Evolutionary conservation across 2,888 invertebrate species (phyloP).

Genomic region (Morinoia aosen): DNA sequence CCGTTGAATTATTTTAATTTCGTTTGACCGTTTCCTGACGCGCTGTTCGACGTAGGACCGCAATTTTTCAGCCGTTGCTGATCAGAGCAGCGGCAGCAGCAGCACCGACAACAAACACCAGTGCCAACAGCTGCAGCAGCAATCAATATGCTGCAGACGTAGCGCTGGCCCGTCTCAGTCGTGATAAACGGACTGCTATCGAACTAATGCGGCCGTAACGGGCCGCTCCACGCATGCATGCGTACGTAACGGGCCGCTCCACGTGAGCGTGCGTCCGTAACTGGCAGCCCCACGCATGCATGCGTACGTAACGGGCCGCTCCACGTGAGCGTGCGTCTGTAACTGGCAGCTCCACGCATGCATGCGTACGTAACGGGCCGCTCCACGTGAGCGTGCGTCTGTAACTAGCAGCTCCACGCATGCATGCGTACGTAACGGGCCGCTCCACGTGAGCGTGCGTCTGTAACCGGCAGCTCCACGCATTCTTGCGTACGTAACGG

Average conservation of each 20-base stretch:
- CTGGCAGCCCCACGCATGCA: neutral
- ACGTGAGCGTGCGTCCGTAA: neutral
- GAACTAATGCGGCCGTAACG: conserved; percentile 19
- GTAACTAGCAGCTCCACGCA: no score
- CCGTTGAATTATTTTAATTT: no score
- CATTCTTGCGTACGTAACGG: neutral
- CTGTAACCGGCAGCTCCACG: neutral
- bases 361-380: neutral
- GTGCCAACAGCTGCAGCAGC: conserved; percentile 29
- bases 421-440: neutral
- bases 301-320: neutral
- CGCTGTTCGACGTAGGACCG: no score
- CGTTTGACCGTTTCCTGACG: no score
- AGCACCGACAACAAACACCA: neutral
- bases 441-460: neutral
- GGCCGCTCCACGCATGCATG: neutral
- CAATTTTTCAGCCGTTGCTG: neutral
- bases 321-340: neutral
- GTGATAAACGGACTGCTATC: conserved; percentile 1
- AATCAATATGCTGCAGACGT: conserved; percentile 37
- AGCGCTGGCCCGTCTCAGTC: conserved; percentile 19
- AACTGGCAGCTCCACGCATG: neutral
- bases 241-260: neutral
- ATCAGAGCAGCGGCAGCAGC: conserved; percentile 5
- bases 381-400: neutral